Conservation (phyloP, 2,797 vertebrate genomes). For the Lindbergichthys nudifrons region DNA sequence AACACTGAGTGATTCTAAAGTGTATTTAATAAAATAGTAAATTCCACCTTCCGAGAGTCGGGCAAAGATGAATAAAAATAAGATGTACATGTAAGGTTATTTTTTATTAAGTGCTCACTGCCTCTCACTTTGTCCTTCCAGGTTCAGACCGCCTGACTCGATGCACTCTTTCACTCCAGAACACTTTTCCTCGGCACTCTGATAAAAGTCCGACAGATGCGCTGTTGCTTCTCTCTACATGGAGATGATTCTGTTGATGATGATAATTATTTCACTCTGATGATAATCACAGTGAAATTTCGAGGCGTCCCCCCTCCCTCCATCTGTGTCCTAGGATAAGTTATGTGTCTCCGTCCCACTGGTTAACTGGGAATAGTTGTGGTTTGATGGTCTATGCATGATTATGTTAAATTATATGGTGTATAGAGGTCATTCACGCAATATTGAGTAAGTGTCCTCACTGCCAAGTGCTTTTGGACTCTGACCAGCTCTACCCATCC, state of each 20-base stretch:
- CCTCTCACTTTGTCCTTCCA: slow-evolving; percentile 18
- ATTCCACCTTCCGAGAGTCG: slow-evolving; percentile 34
- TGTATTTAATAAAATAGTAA: slow-evolving; percentile 26
- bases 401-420: slow-evolving; percentile 49
- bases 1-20: slow-evolving; percentile 13
- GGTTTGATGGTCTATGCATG: slow-evolving; percentile 42
- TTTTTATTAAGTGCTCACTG: slow-evolving; percentile 20
- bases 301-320: slow-evolving; percentile 28
- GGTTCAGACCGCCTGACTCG: slow-evolving; percentile 26
- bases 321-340: slow-evolving; percentile 54
- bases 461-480: slow-evolving; percentile 41
- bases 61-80: slow-evolving; percentile 30
- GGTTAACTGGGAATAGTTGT: slow-evolving; percentile 30
- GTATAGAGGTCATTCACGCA: slow-evolving; percentile 40
- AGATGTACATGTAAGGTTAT: slow-evolving; percentile 11
- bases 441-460: slow-evolving; percentile 32
- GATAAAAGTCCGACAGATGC: slow-evolving; percentile 43
- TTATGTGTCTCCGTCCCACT: slow-evolving; percentile 22
- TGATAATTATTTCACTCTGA: slow-evolving; percentile 56
- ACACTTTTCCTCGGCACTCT: slow-evolving; percentile 18
- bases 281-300: slow-evolving; percentile 62
- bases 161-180: slow-evolving; percentile 40
- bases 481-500: slow-evolving; percentile 39
- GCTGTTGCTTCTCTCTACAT: slow-evolving; percentile 33
- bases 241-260: slow-evolving; percentile 45